A percentile compares a stretch with the other conserved stretches of the same genome.
Evolutionary conservation across 2,888 invertebrate species (phyloP).

Genomic region (Galeruca laticollis): DNA sequence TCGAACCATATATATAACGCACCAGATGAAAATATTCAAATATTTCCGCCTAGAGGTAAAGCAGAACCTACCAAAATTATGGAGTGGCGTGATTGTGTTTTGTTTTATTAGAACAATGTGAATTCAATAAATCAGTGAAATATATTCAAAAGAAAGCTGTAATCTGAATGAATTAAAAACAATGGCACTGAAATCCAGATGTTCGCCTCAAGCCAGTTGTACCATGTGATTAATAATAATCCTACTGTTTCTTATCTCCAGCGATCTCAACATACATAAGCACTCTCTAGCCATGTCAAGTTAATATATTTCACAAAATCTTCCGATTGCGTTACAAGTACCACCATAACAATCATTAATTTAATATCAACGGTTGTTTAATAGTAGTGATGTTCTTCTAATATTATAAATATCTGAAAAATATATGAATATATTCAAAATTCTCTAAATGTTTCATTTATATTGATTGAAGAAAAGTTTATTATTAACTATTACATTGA

Average conservation of each 20-base stretch:
- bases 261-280: conserved; percentile 49
- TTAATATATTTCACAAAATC: conserved; percentile 19
- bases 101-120: conserved; percentile 47
- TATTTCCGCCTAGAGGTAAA: conserved; percentile 8
- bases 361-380: not conserved
- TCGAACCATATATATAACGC: conserved; percentile 1
- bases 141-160: conserved; percentile 48
- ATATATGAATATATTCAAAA: too few relatives aligned
- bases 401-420: too few relatives aligned
- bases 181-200: conserved; percentile 61
- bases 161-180: conserved; percentile 54
- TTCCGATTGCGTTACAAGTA: not conserved
- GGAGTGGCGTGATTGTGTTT: conserved; percentile 30
- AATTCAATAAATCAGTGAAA: conserved; percentile 45
- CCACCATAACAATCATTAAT: not conserved
- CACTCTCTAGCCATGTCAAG: conserved; percentile 32
- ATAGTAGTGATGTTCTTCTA: too few relatives aligned
- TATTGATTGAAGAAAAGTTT: too few relatives aligned
- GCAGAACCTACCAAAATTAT: conserved; percentile 27
- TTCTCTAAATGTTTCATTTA: too few relatives aligned
- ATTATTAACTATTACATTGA: too few relatives aligned
- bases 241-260: conserved; percentile 64
- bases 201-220: conserved; percentile 55
- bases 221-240: conserved; percentile 64
- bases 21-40: conserved; percentile 13